A percentile compares a stretch with the other conserved stretches of the same genome.
Evolutionary conservation across 2,113 vertebrate genomes (phyloP).

Genomic region (Acrocephalus kingi): DNA sequence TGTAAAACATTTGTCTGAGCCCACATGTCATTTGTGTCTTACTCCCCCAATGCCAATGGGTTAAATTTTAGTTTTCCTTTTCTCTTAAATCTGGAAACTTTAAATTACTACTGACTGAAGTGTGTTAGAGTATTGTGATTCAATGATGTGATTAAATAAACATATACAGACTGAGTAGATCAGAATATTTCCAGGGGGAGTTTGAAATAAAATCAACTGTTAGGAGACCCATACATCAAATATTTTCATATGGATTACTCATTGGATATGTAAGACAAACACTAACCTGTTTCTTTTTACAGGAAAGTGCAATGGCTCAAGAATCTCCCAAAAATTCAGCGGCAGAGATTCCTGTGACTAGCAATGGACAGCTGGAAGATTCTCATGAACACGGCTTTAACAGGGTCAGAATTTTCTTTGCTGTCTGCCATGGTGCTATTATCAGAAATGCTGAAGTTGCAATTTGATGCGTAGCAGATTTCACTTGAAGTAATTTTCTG

Average conservation of each 20-base stretch:
- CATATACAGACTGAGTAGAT: not conserved
- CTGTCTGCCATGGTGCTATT: not conserved
- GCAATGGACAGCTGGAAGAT: constrained; percentile 90
- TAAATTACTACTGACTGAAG: not conserved
- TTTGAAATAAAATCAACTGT: not conserved
- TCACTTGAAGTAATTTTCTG: not conserved
- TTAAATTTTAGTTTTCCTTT: not conserved
- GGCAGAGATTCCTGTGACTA: constrained; percentile 95
- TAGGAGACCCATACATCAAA: not conserved
- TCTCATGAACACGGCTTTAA: constrained; percentile 81
- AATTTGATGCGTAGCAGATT: not conserved
- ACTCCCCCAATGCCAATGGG: fast-evolving
- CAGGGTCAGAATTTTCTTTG: constrained; percentile 75
- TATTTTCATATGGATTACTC: not conserved
- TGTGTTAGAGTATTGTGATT: not conserved
- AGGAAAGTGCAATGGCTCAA: constrained; percentile 87
- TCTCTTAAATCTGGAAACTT: not conserved
- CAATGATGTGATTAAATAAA: not conserved
- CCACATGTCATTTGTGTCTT: not conserved
- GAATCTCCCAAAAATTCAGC: constrained; percentile 88
- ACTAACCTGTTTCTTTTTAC: not conserved
- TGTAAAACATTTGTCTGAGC: not conserved
- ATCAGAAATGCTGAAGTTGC: not conserved
- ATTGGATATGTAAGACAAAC: not conserved
- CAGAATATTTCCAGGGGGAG: not conserved